Evolutionary conservation across 1,140 invertebrate genomes (phyloP), one percentile per base, ranked within the genome.

Genomic region (Caligus rogercresseyi): DNA sequence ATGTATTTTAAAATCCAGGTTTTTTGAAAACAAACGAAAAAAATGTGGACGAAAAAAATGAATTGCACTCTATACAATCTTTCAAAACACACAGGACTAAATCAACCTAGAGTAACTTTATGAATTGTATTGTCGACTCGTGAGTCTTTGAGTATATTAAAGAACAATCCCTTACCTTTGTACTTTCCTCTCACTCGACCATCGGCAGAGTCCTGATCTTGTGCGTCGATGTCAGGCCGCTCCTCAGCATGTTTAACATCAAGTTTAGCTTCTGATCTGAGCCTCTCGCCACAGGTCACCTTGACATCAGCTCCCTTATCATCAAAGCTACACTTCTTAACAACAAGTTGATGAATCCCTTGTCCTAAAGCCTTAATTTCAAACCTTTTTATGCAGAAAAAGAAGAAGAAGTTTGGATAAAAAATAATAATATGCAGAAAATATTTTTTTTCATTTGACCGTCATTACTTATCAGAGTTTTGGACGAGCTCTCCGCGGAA

Each of bases 301-400:
- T 71, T 86, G 82, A 68, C 86, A 89, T 19, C 79, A 16, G 19
- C 43, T n/a, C 52, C 52, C 13, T 19, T 62, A 69, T 93, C 87
- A 25, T 75, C 77, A 77, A 90, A 78, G 66, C 88, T 84, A 14
- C 85, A 69, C 67, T 80, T 83, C 67, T 88, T 89, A 70, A 94
- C 90, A 24, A 92, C 79, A 0, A 93, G 75, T 69, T 90, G 86
- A 71, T 93, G 89, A 72, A 89, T 88, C 51, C 88, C 89, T 69
- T 87, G 87, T 54, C 88, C 88, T 53, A 92, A 73, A 74, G 89
- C 90, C 69, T 91, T 90, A 20, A 92, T 83, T 75, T 90, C 85
- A 23, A 52, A 31, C 23, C 56, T 66, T 18, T 65, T 19, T 18
- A 16, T 52, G 23, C 31, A 58, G 18, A 66, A 24, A 18, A 13